Evolutionary conservation across 1,140 invertebrate species (phyloP).

Genomic region (Idris sp.): DNA sequence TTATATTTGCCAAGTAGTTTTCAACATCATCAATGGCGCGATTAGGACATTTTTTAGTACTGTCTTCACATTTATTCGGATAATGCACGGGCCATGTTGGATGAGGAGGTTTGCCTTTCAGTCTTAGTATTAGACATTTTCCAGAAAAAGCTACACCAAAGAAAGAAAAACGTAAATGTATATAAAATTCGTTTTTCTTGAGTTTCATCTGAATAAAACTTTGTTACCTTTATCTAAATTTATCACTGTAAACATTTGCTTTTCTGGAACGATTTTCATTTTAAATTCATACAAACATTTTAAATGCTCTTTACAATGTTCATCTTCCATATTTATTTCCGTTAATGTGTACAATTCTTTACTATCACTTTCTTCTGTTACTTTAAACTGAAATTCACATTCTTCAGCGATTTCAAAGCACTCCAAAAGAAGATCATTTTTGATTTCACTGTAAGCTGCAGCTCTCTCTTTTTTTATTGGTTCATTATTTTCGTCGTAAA

Average conservation of each 20-base stretch:
- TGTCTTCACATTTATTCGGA: conserved; percentile 57
- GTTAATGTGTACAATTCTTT: too few relatives aligned
- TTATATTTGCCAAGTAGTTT: conserved; percentile 64
- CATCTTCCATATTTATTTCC: too few relatives aligned
- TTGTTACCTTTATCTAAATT: too few relatives aligned
- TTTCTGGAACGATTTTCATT: too few relatives aligned
- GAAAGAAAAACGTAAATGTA: too few relatives aligned
- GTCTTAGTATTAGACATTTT: conserved; percentile 64
- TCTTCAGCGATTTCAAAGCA: conserved; percentile 69
- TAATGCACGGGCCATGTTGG: conserved; percentile 66
- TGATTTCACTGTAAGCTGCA: conserved; percentile 65
- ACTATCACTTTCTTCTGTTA: too few relatives aligned
- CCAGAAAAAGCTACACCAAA: conserved; percentile 61
- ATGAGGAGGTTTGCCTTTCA: conserved; percentile 67
- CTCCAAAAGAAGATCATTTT: conserved; percentile 64
- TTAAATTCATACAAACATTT: too few relatives aligned
- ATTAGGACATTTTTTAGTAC: conserved; percentile 50
- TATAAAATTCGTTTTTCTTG: too few relatives aligned
- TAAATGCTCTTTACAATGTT: too few relatives aligned
- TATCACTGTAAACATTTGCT: too few relatives aligned
- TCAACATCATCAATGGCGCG: conserved; percentile 69
- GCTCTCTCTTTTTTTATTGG: conserved; percentile 63
- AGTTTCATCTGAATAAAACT: too few relatives aligned
- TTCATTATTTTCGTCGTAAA: conserved; percentile 62
- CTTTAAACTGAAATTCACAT: conserved; percentile 44